Evolutionary conservation across 2,797 vertebrate species (phyloP).

Genomic region (Spheniscus humboldti): DNA sequence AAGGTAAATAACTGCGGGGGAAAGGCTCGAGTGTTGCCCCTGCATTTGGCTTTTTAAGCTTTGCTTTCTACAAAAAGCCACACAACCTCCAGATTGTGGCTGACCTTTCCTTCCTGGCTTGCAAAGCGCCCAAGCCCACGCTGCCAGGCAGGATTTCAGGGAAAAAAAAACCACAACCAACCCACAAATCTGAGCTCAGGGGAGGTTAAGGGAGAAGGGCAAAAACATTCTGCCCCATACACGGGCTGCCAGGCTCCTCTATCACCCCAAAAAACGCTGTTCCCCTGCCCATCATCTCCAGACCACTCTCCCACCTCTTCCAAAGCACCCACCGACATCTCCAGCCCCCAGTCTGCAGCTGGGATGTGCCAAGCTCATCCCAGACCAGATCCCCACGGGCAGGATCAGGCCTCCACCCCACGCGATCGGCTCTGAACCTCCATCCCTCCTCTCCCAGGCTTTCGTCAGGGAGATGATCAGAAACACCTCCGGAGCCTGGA

Average conservation of each 20-base stretch:
- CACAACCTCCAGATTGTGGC: background rate
- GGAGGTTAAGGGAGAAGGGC: background rate
- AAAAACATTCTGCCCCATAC: fast-evolving
- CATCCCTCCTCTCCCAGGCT: background rate
- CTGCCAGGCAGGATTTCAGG: background rate
- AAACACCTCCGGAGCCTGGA: background rate
- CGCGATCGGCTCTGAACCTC: background rate
- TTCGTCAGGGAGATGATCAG: background rate
- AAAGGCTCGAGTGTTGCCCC: fast-evolving
- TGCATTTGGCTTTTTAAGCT: background rate
- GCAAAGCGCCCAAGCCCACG: background rate
- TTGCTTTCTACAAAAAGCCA: background rate
- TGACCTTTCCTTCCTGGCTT: background rate
- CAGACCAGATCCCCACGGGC: background rate
- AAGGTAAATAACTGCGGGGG: background rate
- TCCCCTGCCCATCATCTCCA: background rate
- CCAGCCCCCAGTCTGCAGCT: background rate
- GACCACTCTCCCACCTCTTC: background rate
- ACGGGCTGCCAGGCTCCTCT: background rate
- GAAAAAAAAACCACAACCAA: too few species aligned
- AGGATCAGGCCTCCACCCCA: background rate
- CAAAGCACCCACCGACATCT: too few species aligned
- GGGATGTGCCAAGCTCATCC: background rate
- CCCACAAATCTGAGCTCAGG: background rate
- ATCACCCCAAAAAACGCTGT: background rate